Evolutionary conservation across 92 coral and sea anemone species (phyloP), one percentile per base, ranked within the genome.

Genomic region (Epizoanthus stellaris): DNA sequence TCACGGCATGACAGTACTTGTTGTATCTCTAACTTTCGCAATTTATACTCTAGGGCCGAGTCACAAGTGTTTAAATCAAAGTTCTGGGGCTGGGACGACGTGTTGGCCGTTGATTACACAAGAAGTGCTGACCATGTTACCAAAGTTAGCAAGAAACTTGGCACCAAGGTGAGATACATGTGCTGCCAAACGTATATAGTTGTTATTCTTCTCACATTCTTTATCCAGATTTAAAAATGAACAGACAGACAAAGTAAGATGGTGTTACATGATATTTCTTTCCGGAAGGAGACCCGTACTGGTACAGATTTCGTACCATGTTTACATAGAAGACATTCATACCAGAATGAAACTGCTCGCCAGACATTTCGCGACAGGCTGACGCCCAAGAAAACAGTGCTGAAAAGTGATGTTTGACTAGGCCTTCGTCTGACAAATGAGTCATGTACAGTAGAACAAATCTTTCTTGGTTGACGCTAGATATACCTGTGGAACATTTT

Each of bases 41-140:
- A 14, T 3, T 13, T 85, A 81, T n/a, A 25, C 39, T 77, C 20
- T 47, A 97, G 99, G 72, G 95, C 99, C 10, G 99, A 97, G 87
- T 92, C 97, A n/a, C 98, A 95, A 88, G 93, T 97, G 84, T 94
- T 97, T 75, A 97, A 97, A 88, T 95, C 99, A 11, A 93, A 94
- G 75, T 97, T 97, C 80, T 47, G 85, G 76, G 99, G 99, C 40
- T 97, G 99, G 99, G 98, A 97, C 87, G 99, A 97, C 69, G 98
- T 97, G 14, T 90, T 97, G n/a, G 95, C 98, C 15, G 95, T 97
- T 30, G 99, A 97, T 80, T 97, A 94, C 80, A 94, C 99, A 12
- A 93, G 97, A 19, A 95, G 97, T 80, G 99, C 99, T 56, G 99
- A 97, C 59, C 92, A 89, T 87, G 99, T 97, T 4, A 80, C 95